Percentiles rank a stretch among this genome's conserved stretches.
Conservation (phyloP, 2,113 vertebrate genomes). For the Chaenogobius annularis region DNA sequence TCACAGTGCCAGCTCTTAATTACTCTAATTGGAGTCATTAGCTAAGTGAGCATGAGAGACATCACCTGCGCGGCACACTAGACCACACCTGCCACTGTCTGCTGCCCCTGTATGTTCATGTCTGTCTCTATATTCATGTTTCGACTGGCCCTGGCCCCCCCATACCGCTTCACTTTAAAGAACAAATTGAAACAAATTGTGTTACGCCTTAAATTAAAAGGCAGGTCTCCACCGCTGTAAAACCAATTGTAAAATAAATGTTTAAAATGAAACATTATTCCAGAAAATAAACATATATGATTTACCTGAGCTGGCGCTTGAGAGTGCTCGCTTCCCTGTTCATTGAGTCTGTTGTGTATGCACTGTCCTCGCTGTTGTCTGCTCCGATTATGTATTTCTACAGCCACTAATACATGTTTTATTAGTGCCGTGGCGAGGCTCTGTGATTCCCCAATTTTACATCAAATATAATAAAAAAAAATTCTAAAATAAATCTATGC, state of each 20-base stretch:
- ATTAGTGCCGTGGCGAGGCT: too few relatives aligned
- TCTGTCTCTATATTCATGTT: neutral
- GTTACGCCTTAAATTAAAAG: slow-evolving; percentile 51
- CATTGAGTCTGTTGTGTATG: slow-evolving; percentile 69
- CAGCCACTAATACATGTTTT: too few relatives aligned
- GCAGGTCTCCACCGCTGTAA: slow-evolving; percentile 67
- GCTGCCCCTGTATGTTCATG: neutral
- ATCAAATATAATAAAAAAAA: too few relatives aligned
- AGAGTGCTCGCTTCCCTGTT: slow-evolving; percentile 85
- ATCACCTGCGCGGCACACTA: slow-evolving; percentile 71
- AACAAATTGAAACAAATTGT: neutral
- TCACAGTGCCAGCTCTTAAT: slow-evolving; percentile 73
- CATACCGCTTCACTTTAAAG: neutral
- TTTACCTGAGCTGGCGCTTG: slow-evolving; percentile 84
- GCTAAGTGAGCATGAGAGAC: slow-evolving; percentile 71
- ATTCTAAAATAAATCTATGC: too few relatives aligned
- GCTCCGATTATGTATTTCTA: too few relatives aligned
- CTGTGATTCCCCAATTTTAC: too few relatives aligned
- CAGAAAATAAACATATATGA: neutral
- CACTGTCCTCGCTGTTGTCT: too few relatives aligned
- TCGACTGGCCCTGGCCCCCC: neutral
- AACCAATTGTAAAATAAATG: slow-evolving; percentile 4
- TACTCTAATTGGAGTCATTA: slow-evolving; percentile 77
- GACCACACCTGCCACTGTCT: slow-evolving; percentile 67
- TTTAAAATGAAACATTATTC: too few relatives aligned